Percentiles rank a stretch among this genome's conserved stretches.
Conservation (phyloP, 2,888 invertebrate species). For the Doris montereyensis region DNA sequence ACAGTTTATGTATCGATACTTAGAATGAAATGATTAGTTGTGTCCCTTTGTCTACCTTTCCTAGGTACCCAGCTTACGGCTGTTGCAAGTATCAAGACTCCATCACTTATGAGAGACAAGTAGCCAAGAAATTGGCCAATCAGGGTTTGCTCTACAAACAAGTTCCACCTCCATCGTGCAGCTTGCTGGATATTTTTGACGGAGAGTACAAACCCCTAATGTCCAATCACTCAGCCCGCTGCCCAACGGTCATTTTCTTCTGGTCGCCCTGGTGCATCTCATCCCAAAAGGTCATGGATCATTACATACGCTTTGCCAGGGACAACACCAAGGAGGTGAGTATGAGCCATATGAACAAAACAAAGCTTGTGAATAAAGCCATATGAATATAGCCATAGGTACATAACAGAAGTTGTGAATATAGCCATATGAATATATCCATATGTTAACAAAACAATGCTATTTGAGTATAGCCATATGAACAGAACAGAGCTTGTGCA, state of each 20-base stretch:
- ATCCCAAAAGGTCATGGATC: slow-evolving; percentile 63
- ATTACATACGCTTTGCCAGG: slow-evolving; percentile 67
- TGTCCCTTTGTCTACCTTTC: no score
- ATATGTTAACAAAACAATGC: no score
- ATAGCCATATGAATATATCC: no score
- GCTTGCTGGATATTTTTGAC: slow-evolving; percentile 67
- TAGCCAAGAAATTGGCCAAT: slow-evolving; percentile 67
- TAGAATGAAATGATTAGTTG: no score
- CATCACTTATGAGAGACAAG: slow-evolving; percentile 61
- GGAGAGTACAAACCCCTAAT: slow-evolving; percentile 69
- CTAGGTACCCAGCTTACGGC: slow-evolving; percentile 68
- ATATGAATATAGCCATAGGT: no score
- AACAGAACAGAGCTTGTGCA: no score
- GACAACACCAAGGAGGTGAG: slow-evolving; percentile 59
- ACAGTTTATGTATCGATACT: no score
- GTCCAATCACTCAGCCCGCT: slow-evolving; percentile 58
- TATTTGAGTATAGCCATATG: no score
- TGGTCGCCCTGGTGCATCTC: slow-evolving; percentile 72
- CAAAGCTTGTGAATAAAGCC: no score
- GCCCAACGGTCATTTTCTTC: slow-evolving; percentile 69
- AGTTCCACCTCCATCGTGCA: slow-evolving; percentile 68
- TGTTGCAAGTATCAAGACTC: slow-evolving; percentile 69
- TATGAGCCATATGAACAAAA: no score
- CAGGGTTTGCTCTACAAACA: slow-evolving; percentile 68
- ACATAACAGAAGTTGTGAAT: no score